Conservation (phyloP, 2,797 vertebrate genomes). For the Neopelma chrysocephalum region DNA sequence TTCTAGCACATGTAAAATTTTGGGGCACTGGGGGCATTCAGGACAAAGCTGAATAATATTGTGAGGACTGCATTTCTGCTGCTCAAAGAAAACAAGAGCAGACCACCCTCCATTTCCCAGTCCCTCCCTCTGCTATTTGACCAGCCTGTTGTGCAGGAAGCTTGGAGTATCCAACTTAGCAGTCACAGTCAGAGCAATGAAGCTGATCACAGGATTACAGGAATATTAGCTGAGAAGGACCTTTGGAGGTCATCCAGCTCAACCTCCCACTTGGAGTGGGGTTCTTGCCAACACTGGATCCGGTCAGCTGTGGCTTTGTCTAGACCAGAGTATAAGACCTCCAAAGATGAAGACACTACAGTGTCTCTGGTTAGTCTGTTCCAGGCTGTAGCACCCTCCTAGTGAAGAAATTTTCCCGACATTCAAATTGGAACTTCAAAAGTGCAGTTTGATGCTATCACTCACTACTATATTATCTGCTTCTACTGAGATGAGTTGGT, state of each 20-base stretch:
- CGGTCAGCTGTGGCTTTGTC: conserved; percentile 32
- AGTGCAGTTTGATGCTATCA: not conserved
- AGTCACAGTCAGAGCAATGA: not conserved
- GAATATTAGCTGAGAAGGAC: conserved; percentile 3
- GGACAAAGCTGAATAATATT: not conserved
- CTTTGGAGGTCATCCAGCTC: conserved; percentile 26
- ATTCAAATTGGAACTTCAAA: not conserved
- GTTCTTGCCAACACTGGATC: conserved; percentile 11
- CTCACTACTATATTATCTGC: not conserved
- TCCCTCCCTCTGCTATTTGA: not conserved
- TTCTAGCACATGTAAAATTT: not conserved
- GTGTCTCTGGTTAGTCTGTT: not conserved
- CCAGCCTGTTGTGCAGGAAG: not conserved
- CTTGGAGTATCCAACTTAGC: not conserved
- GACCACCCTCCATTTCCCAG: not conserved
- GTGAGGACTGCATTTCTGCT: not conserved
- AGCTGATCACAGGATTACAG: not conserved
- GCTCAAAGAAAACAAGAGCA: not conserved
- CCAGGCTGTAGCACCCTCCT: not conserved
- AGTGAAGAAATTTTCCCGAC: not conserved
- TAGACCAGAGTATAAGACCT: conserved; percentile 20
- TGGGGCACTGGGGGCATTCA: not conserved
- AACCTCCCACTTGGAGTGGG: not conserved
- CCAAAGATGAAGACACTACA: not conserved
- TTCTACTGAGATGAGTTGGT: not conserved